Evolutionary conservation across 2,888 invertebrate species (phyloP), one percentile per base, ranked within the genome.

Genomic region (Noctua janthe): DNA sequence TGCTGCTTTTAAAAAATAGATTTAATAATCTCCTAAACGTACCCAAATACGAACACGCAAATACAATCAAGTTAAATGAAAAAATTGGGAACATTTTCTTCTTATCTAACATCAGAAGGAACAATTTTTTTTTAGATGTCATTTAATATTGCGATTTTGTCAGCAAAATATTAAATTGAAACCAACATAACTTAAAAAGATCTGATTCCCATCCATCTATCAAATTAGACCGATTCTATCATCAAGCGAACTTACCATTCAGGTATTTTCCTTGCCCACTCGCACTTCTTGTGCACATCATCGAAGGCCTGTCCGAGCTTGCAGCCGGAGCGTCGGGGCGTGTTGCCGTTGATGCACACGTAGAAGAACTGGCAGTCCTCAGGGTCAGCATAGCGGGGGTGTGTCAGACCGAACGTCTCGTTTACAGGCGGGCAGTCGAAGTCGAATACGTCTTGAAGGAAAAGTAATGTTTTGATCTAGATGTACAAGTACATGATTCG

Each of bases 311-410:
- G 99, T 5, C 99, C 99, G 49, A 98, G 97, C 94, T 98, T 98
- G 96, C 99, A 99, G 35, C 99, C 99, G 88, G 98, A 99, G 81
- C 99, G 97, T 39, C 99, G 97, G 0, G 99, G 99, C 0, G 98
- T 97, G 88, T 98, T 98, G 0, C 99, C 99, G 92, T 99, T 99
- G 89, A 99, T 98, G 94, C 99, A 99, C 17, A 99, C 99, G 94
- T 98, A 99, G 97, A 99, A 99, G 97, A 97, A 99, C 95, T 99
- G 99, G 90, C 99, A 99, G 94, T 99, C 99, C 35, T 98, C 98
- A 23, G 98, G 98, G 94, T 99, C 99, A 0, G 99, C 98, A 93
- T 98, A 99, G 1, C 99, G 97, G 0, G 99, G 99, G 95, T 99
- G 99, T 0, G 98, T 98, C 49, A 97, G 97, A 0, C 97, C 98